Base-by-base conservation (phyloP, 2,888 invertebrate genomes). In the Cryptocheilus praepositus region DNA sequence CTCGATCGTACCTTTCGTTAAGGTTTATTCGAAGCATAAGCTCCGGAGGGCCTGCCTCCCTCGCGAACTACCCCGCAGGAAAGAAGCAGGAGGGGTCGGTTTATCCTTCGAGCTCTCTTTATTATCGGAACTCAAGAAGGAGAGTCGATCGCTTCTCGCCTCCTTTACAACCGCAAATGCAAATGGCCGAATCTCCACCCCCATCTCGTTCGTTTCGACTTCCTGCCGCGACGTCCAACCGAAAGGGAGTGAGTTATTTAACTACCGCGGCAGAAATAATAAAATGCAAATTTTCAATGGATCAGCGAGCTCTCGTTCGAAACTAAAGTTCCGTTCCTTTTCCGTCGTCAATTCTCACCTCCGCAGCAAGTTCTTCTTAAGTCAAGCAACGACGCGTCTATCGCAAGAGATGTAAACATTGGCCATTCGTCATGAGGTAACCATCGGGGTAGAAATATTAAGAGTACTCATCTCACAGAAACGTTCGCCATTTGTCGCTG, bases 101-200 rank as follows among this genome's bases (percentile, higher is more conserved):
- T 82, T 79, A 82, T 81, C 78, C 81, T 73, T 75, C 67, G 74
- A 76, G 64, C 77, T 74, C 71, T 82, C 82, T 85, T 85, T 85
- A 85, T 83, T 81, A 85, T 85, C 83, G 81, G 69, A 68, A 74
- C 78, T 18, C 53, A 59, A 60, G 22, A 36, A 21, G 28, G 49
- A n/a, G 51, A 70, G 77, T 76, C 79, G 83, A 85, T 85, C 82
- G 85, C 81, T 82, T 86, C 82, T 83, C 81, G 79, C 78, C 80
- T 80, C 75, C 82, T 85, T 86, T 83, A 83, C 84, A 84, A 81
- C 85, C 83, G 78, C 81, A 83, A 84, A 88, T 88, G 87, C 87
- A 87, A 88, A 88, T 88, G 83, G 67, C 59, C 76, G 36, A 36
- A 36, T 36, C 36, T 36, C 13, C 76, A 77, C 76, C 79, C 84